Evolutionary conservation across 1,140 invertebrate genomes (phyloP), one percentile per base, ranked within the genome.

Genomic region (Pemphigus obesinymphae): DNA sequence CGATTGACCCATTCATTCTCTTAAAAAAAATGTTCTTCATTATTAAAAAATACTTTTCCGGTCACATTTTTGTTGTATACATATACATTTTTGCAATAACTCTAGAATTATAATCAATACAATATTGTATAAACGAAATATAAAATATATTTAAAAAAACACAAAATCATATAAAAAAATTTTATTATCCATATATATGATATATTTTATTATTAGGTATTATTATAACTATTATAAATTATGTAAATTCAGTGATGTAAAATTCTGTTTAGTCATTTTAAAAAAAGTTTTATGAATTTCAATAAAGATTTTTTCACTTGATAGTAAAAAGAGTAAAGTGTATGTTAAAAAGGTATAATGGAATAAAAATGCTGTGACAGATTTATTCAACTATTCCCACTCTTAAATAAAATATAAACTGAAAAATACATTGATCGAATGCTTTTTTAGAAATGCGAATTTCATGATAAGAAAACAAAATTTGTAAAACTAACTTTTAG

Each of bases 321-420:
- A 58, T 26, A 58, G 23, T 58, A 58, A 58, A 58, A 26, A 23
- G 53, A 7, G 23, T 58, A 58, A 23, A 55, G 23, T 58, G 53
- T 58, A 26, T 58, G 23, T 58, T 58, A 58, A 58, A 58, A 58
- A 26, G 53, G 11, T 26, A 58, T n/a, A n/a, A 58, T 58, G 53
- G 53, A 58, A 58, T 58, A 58, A 13, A 58, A 58, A 26, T 26
- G 23, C 3, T 26, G 23, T 58, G 23, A 15, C 53, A 26, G 53
- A 58, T 58, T 58, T 58, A 58, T 58, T 58, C 53, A 58, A 58
- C 53, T 58, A 58, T 58, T 58, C 53, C 23, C 26, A 58, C 53
- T 58, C 23, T 58, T 58, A 58, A 58, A 58, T 58, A 58, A 58
- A 58, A 58, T 58, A 58, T 58, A 58, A 58, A 58, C 53, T 23